Conservation (phyloP, 2,797 vertebrate genomes). For the Champsocephalus gunnari region DNA sequence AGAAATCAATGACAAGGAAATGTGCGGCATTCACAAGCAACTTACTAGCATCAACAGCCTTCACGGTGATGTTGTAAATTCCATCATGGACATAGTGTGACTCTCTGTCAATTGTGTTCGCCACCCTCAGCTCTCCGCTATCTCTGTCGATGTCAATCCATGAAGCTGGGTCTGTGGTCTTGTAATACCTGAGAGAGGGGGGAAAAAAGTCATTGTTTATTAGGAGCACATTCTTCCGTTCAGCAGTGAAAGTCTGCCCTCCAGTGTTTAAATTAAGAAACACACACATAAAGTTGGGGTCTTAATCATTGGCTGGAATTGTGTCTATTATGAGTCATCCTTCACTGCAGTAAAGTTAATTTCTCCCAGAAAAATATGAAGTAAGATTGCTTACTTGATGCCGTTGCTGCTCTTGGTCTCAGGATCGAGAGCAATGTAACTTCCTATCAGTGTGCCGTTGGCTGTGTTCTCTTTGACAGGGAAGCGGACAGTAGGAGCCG, state of each 20-base stretch:
- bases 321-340: not conserved
- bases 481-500: conserved; percentile 72
- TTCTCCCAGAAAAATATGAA: not conserved
- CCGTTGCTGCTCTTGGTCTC: conserved; percentile 85
- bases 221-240: not conserved
- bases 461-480: conserved; percentile 84
- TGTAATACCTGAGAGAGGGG: conserved; percentile 82
- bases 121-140: conserved; percentile 85
- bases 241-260: conserved; percentile 56
- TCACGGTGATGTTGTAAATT: conserved; percentile 80
- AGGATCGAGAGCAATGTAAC: conserved; percentile 87
- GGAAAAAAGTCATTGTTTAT: conserved; percentile 13
- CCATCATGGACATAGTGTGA: conserved; percentile 79
- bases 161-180: conserved; percentile 77
- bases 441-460: conserved; percentile 80
- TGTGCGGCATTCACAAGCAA: not conserved
- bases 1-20: not conserved
- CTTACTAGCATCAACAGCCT: conserved; percentile 81
- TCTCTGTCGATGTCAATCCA: conserved; percentile 87
- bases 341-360: not conserved
- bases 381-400: conserved; percentile 82
- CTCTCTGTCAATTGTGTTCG: conserved; percentile 89
- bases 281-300: not conserved
- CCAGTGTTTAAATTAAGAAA: conserved; percentile 38
- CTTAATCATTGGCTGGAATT: not conserved